phyloP scores from a whole-genome alignment of 2,888 invertebrate genomes.

The Macrophya alboannulata region DNA sequence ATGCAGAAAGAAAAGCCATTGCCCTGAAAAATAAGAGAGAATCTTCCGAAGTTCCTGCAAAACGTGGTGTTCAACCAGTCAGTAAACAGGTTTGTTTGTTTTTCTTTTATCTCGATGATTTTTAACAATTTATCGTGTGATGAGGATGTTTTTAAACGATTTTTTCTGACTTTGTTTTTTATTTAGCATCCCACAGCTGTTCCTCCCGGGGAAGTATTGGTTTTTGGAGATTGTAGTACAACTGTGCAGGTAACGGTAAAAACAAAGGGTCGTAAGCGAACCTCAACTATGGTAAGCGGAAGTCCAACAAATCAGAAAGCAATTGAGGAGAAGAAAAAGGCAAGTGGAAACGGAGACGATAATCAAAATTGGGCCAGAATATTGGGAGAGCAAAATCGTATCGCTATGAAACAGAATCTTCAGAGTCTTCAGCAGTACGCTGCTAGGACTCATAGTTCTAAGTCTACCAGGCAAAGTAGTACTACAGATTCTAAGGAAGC shows the following conservation, averaged over 20 bases:
- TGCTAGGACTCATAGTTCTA: conserved; percentile 59
- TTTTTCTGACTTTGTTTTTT: conserved; percentile 4
- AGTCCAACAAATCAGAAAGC: conserved; percentile 61
- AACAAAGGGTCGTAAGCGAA: conserved; percentile 66
- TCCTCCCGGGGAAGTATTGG: conserved; percentile 61
- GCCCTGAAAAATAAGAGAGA: conserved; percentile 61
- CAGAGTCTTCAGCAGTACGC: conserved; percentile 65
- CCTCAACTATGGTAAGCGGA: conserved; percentile 66
- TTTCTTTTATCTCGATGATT: background rate
- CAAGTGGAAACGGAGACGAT: conserved; percentile 56
- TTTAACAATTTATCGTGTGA: conserved; percentile 13
- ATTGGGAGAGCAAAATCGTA: conserved; percentile 67
- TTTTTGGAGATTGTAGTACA: conserved; percentile 64
- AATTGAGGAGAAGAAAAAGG: conserved; percentile 64
- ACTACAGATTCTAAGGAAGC: conserved; percentile 59
- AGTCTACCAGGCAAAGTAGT: conserved; percentile 60
- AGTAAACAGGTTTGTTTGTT: conserved; percentile 61
- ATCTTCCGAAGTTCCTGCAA: conserved; percentile 58
- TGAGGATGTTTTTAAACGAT: background rate
- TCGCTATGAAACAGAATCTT: conserved; percentile 65
- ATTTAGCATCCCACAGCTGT: conserved; percentile 55
- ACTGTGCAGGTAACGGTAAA: conserved; percentile 69
- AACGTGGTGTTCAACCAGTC: conserved; percentile 59
- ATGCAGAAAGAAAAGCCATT: conserved; percentile 62
- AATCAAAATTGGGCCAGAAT: conserved; percentile 64